phyloP scores from a whole-genome alignment of 2,113 vertebrate species.

The Pelusios castaneus region DNA sequence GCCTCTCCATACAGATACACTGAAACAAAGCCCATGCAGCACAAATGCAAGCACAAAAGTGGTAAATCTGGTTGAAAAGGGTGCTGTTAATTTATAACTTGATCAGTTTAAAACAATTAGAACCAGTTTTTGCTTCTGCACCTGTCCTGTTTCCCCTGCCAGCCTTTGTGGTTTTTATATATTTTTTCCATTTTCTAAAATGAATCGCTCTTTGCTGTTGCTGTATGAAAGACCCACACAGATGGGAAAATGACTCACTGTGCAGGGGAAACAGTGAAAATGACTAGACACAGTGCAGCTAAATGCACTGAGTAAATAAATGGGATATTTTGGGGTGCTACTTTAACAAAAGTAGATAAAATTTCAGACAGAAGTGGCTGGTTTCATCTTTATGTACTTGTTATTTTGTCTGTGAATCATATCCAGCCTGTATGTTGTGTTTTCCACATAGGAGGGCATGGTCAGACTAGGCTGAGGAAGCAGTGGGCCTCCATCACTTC shows the following conservation, averaged over 20 bases:
- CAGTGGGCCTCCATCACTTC: neutral
- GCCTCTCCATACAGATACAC: neutral
- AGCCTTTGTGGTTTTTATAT: neutral
- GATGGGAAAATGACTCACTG: neutral
- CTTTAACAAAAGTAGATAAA: neutral
- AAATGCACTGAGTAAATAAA: neutral
- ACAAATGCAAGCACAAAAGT: neutral
- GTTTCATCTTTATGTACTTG: neutral
- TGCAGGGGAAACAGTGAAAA: neutral
- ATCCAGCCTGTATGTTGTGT: neutral
- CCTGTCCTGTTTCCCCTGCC: neutral
- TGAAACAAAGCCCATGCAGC: neutral
- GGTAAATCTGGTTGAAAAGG: accelerated
- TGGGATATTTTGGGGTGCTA: neutral
- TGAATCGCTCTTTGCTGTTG: neutral
- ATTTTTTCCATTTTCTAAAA: accelerated
- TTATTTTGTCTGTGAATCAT: neutral
- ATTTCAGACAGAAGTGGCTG: neutral
- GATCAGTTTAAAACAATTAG: accelerated
- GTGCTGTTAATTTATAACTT: accelerated
- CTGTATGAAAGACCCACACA: neutral
- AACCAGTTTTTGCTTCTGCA: neutral
- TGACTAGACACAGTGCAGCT: neutral
- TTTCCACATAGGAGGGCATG: neutral
- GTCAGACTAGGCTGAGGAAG: neutral